Percentiles rank a stretch among this genome's conserved stretches.
Evolutionary conservation across 2,113 vertebrate genomes (phyloP).

Genomic region (Megaceryle maxima): DNA sequence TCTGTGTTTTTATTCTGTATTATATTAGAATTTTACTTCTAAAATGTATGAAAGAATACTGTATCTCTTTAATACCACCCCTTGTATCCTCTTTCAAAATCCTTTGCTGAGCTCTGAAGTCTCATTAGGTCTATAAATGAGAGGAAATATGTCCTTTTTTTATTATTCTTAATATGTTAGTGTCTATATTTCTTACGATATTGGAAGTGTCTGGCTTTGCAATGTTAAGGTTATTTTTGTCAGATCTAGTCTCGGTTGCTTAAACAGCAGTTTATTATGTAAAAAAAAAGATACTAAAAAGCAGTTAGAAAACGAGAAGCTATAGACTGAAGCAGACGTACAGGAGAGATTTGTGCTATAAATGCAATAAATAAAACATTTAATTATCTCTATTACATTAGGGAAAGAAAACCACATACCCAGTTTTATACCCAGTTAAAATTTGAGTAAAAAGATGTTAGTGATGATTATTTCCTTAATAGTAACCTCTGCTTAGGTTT

Average conservation of each 20-base stretch:
- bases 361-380: neutral
- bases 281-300: neutral
- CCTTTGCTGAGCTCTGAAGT: neutral
- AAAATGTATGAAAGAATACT: neutral
- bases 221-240: neutral
- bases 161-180: neutral
- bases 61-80: neutral
- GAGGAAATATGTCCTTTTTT: neutral
- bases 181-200: neutral
- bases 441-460: neutral
- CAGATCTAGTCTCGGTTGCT: neutral
- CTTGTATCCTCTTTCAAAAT: neutral
- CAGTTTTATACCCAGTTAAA: neutral
- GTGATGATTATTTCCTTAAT: neutral
- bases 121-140: neutral
- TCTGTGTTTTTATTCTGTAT: neutral
- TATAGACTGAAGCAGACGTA: neutral
- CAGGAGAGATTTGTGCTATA: neutral
- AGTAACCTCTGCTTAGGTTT: neutral
- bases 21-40: neutral
- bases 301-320: neutral
- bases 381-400: neutral
- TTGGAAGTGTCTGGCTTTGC: neutral
- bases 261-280: neutral
- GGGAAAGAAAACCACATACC: neutral